Evolutionary conservation across 2,797 vertebrate species (phyloP), one percentile per base, ranked within the genome.

Genomic region (Iguana delicatissima): DNA sequence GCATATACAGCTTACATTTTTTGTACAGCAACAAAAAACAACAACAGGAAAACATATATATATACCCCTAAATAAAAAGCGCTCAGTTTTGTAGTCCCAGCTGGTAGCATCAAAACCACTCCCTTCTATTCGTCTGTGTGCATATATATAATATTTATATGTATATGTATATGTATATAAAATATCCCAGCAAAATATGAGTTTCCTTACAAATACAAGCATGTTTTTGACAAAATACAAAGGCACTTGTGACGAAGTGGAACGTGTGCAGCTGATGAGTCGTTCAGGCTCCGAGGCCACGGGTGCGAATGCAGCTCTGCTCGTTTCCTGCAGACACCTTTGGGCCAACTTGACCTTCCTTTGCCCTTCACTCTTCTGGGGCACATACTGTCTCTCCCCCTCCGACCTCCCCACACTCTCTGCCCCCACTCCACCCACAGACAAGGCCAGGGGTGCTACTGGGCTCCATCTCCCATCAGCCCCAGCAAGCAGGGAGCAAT

Each of bases 201-300:
- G n/a, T 57, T 84, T 87, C 67, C 80, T 91, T 87, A 91, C 83
- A 91, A 84, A 91, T 91, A 88, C 59, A 84, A 88, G 86, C 86
- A 69, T 35, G 18, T 84, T 59, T 69, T 72, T 35, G 79, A 88
- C 62, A 84, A 55, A 50, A 67, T 73, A 50, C 64, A 74, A 90
- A 87, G 85, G 86, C 86, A 88, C 86, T 79, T 88, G 62, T 2
- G 90, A 87, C 79, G 55, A 55, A 52, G 20, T 64, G 52, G 84
- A 67, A 79, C 20, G 13, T 46, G 20, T 42, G 14, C 79, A 55
- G 24, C 1, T 16, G 24, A 16, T 38, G 29, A 42, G 69, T 12
- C 64, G 24, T 16, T 83, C n/a, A 14, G 57, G 38, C 72, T 83
- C n/a, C 6, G 46, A 87, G 6, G 42, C 42, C 46, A 24, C 24